Evolutionary conservation across 2,888 invertebrate species (phyloP).

Genomic region (Mythimna lalbum): DNA sequence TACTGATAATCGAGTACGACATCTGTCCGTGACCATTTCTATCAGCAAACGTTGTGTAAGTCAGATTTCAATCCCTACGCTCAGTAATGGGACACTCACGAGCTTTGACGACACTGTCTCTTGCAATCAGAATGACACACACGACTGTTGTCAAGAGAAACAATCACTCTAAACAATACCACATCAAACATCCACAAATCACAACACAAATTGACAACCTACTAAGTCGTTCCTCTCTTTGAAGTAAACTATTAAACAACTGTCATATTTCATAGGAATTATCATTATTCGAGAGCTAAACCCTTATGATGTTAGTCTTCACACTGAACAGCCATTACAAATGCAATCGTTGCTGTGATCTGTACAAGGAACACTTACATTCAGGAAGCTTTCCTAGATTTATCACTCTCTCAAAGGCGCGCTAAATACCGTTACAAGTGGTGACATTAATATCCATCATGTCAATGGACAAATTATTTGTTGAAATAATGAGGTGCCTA

Average conservation of each 20-base stretch:
- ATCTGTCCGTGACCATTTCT: conserved; percentile 45
- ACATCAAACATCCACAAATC: conserved; percentile 15
- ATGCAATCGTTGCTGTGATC: conserved; percentile 46
- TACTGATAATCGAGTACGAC: conserved; percentile 34
- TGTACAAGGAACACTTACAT: conserved; percentile 67
- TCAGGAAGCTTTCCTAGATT: conserved; percentile 77
- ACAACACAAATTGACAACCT: conserved; percentile 32
- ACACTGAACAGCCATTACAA: conserved; percentile 39
- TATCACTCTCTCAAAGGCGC: conserved; percentile 78
- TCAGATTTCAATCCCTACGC: conserved; percentile 53
- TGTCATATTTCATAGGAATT: conserved; percentile 45
- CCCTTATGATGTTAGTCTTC: conserved; percentile 35
- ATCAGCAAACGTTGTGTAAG: conserved; percentile 36
- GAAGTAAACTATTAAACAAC: conserved; percentile 44
- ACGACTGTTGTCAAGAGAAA: conserved; percentile 19
- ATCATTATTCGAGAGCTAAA: conserved; percentile 35
- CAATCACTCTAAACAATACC: neutral
- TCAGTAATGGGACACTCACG: conserved; percentile 43
- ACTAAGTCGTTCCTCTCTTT: conserved; percentile 30
- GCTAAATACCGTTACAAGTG: conserved; percentile 77
- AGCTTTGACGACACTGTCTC: conserved; percentile 35
- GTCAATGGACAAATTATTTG: conserved; percentile 80
- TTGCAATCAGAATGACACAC: conserved; percentile 15
- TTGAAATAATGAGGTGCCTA: conserved; percentile 74
- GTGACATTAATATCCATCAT: conserved; percentile 77